Conservation (phyloP, 1,140 invertebrate genomes). For the Drosophila equinoxialis region DNA sequence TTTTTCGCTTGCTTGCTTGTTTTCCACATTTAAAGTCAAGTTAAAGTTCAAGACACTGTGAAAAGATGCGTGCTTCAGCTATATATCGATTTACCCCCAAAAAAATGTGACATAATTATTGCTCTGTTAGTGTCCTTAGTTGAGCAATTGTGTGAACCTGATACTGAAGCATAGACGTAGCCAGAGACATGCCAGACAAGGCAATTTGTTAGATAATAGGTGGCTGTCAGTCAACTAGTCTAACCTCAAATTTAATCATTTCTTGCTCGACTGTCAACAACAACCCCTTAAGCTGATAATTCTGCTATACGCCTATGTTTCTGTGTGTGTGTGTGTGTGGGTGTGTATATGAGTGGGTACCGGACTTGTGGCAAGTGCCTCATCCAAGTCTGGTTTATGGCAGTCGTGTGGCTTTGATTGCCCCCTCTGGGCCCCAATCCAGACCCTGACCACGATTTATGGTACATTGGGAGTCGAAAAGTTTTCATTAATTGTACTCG, state of each 20-base stretch:
- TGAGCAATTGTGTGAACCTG: background rate
- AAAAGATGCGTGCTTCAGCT: constrained; percentile 59
- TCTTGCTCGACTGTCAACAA: background rate
- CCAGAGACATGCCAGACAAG: constrained; percentile 13
- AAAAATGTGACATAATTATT: constrained; percentile 76
- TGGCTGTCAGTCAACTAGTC: background rate
- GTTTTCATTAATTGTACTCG: constrained; percentile 62
- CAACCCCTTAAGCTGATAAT: background rate
- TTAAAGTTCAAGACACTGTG: constrained; percentile 78
- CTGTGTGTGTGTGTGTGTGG: too few relatives aligned
- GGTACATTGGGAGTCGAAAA: constrained; percentile 41
- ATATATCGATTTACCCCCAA: constrained; percentile 57
- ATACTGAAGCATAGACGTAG: constrained; percentile 35
- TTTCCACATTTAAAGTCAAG: constrained; percentile 71
- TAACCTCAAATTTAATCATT: background rate
- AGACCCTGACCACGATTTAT: constrained; percentile 56
- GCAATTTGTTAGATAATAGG: background rate
- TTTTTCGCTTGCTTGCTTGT: background rate
- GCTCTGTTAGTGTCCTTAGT: constrained; percentile 42
- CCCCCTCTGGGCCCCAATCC: constrained; percentile 36
- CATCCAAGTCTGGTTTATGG: constrained; percentile 59
- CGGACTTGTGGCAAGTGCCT: constrained; percentile 56
- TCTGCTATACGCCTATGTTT: background rate
- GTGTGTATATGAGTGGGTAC: constrained; percentile 22
- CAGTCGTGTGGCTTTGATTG: constrained; percentile 45